Base-by-base conservation (phyloP, 2,888 invertebrate genomes). In the Exephanes ischioxanthus region DNA sequence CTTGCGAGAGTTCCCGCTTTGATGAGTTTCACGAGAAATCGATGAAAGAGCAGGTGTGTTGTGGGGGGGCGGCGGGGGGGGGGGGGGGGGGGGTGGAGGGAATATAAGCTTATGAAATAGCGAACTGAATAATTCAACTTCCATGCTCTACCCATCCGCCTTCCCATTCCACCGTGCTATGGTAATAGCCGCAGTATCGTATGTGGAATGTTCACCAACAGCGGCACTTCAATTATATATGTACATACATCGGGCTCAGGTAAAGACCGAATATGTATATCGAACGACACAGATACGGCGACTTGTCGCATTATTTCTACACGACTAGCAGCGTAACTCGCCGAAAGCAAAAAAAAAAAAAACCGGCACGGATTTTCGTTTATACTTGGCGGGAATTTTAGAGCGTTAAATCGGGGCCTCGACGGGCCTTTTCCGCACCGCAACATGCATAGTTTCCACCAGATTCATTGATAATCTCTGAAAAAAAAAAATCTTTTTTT, bases 51-150 rank as follows among this genome's bases (percentile, higher is more conserved):
- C 41, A 55, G 63, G 63, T 77, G 66, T 63, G 30, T 30, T 30
- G 30, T 55, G 51, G 71, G 66, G 66, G 22, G 26, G 26, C 26
- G 26, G 16, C 5, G 0, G 0, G 2, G n/a, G n/a, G 51, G 4
- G 37, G 37, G 37, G 37, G 37, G 37, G 7, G 37, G 37, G 37
- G 37, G 37, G 37, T 1, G 0, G 33, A 3, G 4, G 61, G 11
- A 0, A 61, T 37, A 76, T 77, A 80, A 87, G 72, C 84, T 84
- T 81, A 75, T 86, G 80, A 84, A 80, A 70, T 80, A 26, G 80
- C 83, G 75, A 85, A 72, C 83, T 84, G 84, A 84, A 84, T 86
- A 83, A 84, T 87, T 76, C 77, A 80, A 75, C 70, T 77, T 73
- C 68, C 48, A 61, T 79, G 45, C 76, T 67, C 76, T 63, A 19